These are phyloP conservation scores for Nemotelus pantherinus DNA, from an alignment of 2,888 invertebrate genomes.

Conservation along the genomic window DNA sequence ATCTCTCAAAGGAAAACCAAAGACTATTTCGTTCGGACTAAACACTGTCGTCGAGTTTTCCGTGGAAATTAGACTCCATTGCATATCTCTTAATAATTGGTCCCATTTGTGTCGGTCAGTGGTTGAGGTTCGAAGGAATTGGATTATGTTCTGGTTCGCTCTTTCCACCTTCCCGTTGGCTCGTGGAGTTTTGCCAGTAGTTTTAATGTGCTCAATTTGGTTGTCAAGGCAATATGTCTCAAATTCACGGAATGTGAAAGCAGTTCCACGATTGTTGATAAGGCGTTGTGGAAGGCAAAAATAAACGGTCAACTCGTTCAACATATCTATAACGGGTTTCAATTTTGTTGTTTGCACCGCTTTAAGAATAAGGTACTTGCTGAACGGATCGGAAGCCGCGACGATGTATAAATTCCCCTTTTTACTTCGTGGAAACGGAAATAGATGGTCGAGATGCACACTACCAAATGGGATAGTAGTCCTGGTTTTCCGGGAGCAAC, in stretches of 20 bases:
- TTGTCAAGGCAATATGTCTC: no score
- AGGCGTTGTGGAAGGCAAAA: neutral
- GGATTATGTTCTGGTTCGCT: neutral
- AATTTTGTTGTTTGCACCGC: no score
- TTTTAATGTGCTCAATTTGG: neutral
- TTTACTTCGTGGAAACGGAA: neutral
- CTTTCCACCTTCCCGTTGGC: slow-evolving; percentile 18
- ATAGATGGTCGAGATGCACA: neutral
- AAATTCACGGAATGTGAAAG: slow-evolving; percentile 3
- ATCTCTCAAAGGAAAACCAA: neutral
- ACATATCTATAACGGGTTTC: neutral
- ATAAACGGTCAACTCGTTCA: no score
- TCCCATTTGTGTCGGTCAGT: slow-evolving; percentile 22
- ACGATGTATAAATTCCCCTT: neutral
- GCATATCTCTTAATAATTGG: neutral
- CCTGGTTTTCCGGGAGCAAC: neutral
- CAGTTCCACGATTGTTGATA: neutral
- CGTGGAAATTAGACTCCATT: slow-evolving; percentile 7
- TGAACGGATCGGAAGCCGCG: neutral
- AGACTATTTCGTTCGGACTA: slow-evolving; percentile 14
- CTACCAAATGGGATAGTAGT: neutral
- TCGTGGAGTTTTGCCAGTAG: neutral
- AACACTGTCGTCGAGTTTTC: slow-evolving; percentile 6
- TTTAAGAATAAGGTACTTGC: neutral
- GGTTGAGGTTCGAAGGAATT: neutral